Conservation (phyloP, 2,113 vertebrate genomes). For the Sebastes fasciatus region DNA sequence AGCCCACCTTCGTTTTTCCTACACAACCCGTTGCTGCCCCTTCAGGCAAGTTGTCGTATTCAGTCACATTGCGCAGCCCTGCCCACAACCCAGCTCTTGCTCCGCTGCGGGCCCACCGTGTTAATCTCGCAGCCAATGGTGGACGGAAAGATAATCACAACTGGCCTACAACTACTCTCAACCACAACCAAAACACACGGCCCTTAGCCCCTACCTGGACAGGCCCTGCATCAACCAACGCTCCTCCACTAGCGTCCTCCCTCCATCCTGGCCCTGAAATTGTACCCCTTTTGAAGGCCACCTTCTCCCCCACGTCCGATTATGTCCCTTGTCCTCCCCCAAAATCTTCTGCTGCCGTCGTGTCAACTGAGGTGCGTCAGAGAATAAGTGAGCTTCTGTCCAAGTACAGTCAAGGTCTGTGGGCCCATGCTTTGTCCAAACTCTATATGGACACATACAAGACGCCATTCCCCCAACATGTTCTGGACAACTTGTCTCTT, state of each 20-base stretch:
- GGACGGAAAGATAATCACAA: background rate
- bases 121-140: background rate
- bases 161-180: background rate
- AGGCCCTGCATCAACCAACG: background rate
- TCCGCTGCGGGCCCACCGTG: background rate
- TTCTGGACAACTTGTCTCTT: slow-evolving; percentile 86
- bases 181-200: background rate
- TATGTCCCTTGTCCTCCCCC: slow-evolving; percentile 8
- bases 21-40: background rate
- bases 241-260: background rate
- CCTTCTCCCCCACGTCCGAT: slow-evolving; percentile 22
- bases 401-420: slow-evolving; percentile 90
- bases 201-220: background rate
- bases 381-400: slow-evolving; percentile 87
- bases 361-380: slow-evolving; percentile 81
- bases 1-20: slow-evolving; percentile 49
- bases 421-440: slow-evolving; percentile 91
- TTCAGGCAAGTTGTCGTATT: background rate
- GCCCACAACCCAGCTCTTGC: slow-evolving; percentile 1
- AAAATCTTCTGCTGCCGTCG: background rate
- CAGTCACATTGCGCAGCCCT: slow-evolving; percentile 21
- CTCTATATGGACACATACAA: slow-evolving; percentile 90
- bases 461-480: slow-evolving; percentile 85
- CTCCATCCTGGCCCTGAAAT: background rate
- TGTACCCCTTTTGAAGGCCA: slow-evolving; percentile 31